Base-by-base conservation (phyloP, 2,113 vertebrate genomes). In the Progne subis region DNA sequence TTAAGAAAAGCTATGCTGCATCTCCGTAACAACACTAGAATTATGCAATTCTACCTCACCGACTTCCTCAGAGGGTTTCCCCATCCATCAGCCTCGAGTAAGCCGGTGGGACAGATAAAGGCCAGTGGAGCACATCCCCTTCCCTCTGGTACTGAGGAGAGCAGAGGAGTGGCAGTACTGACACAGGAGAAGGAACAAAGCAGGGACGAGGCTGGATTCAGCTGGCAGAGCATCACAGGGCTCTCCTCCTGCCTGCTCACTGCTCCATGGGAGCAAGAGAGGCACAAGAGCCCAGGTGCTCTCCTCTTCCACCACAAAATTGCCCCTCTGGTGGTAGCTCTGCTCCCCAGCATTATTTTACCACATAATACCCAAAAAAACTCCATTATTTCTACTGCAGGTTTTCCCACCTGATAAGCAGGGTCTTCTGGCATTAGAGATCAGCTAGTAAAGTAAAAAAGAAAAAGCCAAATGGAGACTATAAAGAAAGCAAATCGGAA, bases 281-380 rank as follows among this genome's bases (percentile, higher is more conserved):
- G 55, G 52, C 37, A 21, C 4, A 3, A 47, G 15, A 70, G 55
- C 25, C n/a, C 2, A 0, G 39, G 34, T 7, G 52, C 5, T 39
- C 47, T 52, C 39, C 47, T 75, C 21, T 1, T 41, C 32, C 65
- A 47, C 18, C 0, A 0, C 17, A 29, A 15, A 88, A 55, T 26
- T 17, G 5, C 39, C 29, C 43, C 44, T 41, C 39, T 4, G 0
- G 1, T 0, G 25, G 47, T 67, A 76, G 43, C 52, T 86, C 76
- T 0, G 0, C 49, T 77, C 17, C 65, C 14, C n/a, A 53, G 18
- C 18, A 7, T 43, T 63, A 7, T 43, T 63, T 67, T 15, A 52
- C 3, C 34, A 34, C 26, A 8, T 1, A 55, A 34, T 3, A 57
- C 14, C 46, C 39, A 74, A 11, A 78, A 89, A 93, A 71, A 18